phyloP scores from a whole-genome alignment of 2,113 vertebrate genomes.

The Cranoglanis bouderius region DNA sequence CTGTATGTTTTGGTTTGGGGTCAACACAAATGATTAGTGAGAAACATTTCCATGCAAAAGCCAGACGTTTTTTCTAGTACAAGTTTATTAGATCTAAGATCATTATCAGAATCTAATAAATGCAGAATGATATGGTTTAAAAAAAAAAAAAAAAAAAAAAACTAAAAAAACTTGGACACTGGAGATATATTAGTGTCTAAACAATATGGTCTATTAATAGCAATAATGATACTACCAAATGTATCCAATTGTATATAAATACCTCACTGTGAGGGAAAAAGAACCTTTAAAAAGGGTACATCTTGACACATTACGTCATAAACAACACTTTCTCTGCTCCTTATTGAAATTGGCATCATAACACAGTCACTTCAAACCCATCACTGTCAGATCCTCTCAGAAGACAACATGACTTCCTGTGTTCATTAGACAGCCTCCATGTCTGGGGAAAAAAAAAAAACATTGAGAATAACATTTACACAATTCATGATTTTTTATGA shows the following conservation, averaged over 20 bases:
- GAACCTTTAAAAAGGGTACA: constrained; percentile 59
- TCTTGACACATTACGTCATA: constrained; percentile 53
- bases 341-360: constrained; percentile 57
- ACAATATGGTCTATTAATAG: background rate
- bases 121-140: background rate
- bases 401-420: constrained; percentile 61
- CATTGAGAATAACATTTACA: background rate
- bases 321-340: constrained; percentile 23
- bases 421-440: constrained; percentile 63
- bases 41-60: constrained; percentile 33
- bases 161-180: constrained; percentile 23
- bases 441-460: constrained; percentile 52
- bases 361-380: constrained; percentile 67
- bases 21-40: constrained; percentile 4
- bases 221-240: constrained; percentile 57
- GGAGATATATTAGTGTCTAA: constrained; percentile 46
- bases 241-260: constrained; percentile 68
- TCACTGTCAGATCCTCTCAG: constrained; percentile 68
- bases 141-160: background rate
- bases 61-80: background rate
- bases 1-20: constrained; percentile 30
- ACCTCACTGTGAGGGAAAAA: constrained; percentile 76
- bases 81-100: constrained; percentile 27
- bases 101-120: background rate
- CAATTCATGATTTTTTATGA: background rate